Evolutionary conservation across 2,888 invertebrate species (phyloP).

Genomic region (Pocota personata): DNA sequence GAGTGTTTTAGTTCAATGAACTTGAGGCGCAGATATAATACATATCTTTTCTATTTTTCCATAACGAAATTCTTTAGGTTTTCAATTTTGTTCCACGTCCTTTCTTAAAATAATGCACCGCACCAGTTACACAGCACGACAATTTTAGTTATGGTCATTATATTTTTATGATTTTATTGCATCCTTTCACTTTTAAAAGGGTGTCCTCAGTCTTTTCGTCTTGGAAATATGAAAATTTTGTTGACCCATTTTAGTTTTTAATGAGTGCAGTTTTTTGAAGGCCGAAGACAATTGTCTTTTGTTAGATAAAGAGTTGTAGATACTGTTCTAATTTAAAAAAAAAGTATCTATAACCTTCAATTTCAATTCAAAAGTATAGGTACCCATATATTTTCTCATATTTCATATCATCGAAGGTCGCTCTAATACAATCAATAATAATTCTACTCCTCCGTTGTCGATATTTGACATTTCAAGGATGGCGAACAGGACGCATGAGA

Average conservation of each 20-base stretch:
- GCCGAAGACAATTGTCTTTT: constrained; percentile 6
- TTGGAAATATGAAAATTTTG: constrained; percentile 11
- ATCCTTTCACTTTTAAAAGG: constrained; percentile 61
- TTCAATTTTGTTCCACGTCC: neutral
- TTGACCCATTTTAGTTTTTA: constrained; percentile 54
- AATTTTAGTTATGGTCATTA: constrained; percentile 64
- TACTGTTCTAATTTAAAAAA: constrained; percentile 49
- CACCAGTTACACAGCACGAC: constrained; percentile 66
- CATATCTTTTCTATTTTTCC: neutral
- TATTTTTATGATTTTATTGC: constrained; percentile 63
- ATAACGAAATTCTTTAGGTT: neutral
- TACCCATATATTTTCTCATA: constrained; percentile 20
- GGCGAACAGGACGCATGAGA: neutral
- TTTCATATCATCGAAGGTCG: constrained; percentile 43
- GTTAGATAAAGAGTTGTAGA: constrained; percentile 42
- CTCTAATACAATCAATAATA: constrained; percentile 37
- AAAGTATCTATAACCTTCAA: constrained; percentile 50
- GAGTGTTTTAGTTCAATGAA: constrained; percentile 38
- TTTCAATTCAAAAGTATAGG: neutral
- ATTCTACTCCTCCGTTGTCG: constrained; percentile 8
- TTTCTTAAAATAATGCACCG: constrained; percentile 30
- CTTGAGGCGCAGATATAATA: neutral
- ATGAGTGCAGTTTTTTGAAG: constrained; percentile 63
- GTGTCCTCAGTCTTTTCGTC: neutral
- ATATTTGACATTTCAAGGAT: constrained; percentile 60